These are phyloP conservation scores for Villa cingulata DNA, from an alignment of 2,888 invertebrate species.

Conservation along the genomic window DNA sequence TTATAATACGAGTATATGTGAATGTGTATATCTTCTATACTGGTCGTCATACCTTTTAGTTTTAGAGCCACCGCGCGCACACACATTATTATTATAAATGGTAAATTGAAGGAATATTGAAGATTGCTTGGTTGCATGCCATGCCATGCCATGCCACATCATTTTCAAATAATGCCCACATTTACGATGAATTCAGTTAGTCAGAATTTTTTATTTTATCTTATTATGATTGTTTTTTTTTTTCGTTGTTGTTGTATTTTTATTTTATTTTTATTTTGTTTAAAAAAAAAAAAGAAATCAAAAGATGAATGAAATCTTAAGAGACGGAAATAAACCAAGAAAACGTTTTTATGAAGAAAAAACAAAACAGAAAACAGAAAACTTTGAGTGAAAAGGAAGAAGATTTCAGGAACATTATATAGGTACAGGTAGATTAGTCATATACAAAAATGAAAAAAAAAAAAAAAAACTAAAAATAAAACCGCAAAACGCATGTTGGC, in stretches of 20 bases:
- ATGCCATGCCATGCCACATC: not conserved
- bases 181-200: constrained; percentile 8
- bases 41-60: not conserved
- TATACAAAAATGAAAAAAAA: too few relatives aligned
- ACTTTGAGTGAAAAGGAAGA: too few relatives aligned
- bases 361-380: too few relatives aligned
- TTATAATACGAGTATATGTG: too few relatives aligned
- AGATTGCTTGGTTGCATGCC: not conserved
- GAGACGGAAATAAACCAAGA: not conserved
- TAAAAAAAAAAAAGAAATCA: not conserved
- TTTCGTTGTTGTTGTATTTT: not conserved
- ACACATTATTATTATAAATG: not conserved
- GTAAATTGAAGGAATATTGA: not conserved
- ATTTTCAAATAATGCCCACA: not conserved
- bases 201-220: too few relatives aligned
- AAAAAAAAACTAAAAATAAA: not conserved
- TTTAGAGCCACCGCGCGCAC: not conserved
- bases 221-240: not conserved
- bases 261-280: too few relatives aligned
- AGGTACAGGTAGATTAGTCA: too few relatives aligned
- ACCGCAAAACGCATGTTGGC: constrained; percentile 7
- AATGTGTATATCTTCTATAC: too few relatives aligned
- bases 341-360: too few relatives aligned
- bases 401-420: too few relatives aligned
- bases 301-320: not conserved